A percentile compares a stretch with the other conserved stretches of the same genome.
phyloP scores from a whole-genome alignment of 2,888 invertebrate species.

The Mythimna lalbum region DNA sequence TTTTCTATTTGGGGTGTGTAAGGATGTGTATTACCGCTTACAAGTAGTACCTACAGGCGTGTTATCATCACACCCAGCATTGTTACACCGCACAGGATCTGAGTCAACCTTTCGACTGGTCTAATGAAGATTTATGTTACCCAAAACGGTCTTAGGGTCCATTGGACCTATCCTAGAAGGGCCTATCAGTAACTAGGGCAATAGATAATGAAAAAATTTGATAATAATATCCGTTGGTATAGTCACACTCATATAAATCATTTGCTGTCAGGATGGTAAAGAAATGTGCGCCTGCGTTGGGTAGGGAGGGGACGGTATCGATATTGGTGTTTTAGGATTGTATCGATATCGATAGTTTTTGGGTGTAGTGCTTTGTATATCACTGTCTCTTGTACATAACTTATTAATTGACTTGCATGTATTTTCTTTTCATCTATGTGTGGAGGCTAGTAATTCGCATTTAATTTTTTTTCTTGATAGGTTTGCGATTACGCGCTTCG shows the following conservation, averaged over 20 bases:
- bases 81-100: not conserved
- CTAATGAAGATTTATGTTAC: conserved; percentile 48
- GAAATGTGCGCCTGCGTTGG: conserved; percentile 66
- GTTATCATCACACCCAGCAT: too few species aligned
- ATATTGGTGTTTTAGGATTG: too few species aligned
- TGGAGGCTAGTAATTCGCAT: too few species aligned
- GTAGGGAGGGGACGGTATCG: conserved; percentile 53
- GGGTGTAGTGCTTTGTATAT: too few species aligned
- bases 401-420: too few species aligned
- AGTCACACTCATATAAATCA: conserved; percentile 79
- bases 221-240: conserved; percentile 61
- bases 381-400: too few species aligned
- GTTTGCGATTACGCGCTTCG: too few species aligned
- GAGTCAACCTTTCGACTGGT: not conserved
- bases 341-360: conserved; percentile 34
- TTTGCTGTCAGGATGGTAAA: conserved; percentile 74
- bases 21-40: too few species aligned
- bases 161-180: conserved; percentile 26
- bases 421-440: too few species aligned
- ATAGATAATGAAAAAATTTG: conserved; percentile 61
- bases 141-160: conserved; percentile 26
- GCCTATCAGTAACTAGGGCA: conserved; percentile 55
- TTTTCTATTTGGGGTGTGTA: too few species aligned
- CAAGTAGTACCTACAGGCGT: too few species aligned
- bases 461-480: too few species aligned